Conservation (phyloP, 2,888 invertebrate species). For the Drosophila ustulata region DNA sequence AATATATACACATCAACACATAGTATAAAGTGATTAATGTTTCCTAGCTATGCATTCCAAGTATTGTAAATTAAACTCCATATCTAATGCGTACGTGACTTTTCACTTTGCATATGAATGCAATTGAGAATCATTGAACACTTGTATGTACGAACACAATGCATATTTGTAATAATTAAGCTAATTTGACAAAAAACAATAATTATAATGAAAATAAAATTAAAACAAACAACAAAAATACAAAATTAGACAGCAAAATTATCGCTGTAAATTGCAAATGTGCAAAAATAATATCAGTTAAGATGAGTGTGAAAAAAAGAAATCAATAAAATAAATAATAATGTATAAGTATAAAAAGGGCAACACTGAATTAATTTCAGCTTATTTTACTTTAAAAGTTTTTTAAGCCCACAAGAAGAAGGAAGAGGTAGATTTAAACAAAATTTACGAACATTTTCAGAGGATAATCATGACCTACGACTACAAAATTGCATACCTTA, state of each 20-base stretch:
- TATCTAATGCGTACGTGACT: constrained; percentile 2
- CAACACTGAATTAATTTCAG: neutral
- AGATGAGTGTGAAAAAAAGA: constrained; percentile 10
- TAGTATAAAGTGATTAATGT: constrained; percentile 73
- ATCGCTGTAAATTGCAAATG: constrained; percentile 50
- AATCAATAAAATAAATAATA: constrained; percentile 65
- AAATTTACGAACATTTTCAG: too few relatives aligned
- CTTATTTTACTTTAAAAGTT: neutral
- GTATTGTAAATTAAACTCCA: constrained; percentile 58
- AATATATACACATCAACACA: constrained; percentile 30
- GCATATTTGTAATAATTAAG: constrained; percentile 70
- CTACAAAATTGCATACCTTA: too few relatives aligned
- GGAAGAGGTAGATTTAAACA: too few relatives aligned
- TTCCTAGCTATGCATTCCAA: constrained; percentile 66
- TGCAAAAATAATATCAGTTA: constrained; percentile 28
- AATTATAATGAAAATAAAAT: constrained; percentile 66
- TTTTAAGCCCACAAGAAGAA: neutral
- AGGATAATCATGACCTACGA: too few relatives aligned
- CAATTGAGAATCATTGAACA: constrained; percentile 40
- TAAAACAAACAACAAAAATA: constrained; percentile 3
- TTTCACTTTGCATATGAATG: constrained; percentile 27
- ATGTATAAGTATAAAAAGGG: constrained; percentile 61
- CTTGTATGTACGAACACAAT: constrained; percentile 47
- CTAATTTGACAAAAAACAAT: constrained; percentile 82
- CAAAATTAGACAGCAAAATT: constrained; percentile 7